Percentiles rank a stretch among this genome's conserved stretches.
These are phyloP conservation scores for Eciton burchellii DNA, from an alignment of 1,140 invertebrate species.

Conservation along the genomic window DNA sequence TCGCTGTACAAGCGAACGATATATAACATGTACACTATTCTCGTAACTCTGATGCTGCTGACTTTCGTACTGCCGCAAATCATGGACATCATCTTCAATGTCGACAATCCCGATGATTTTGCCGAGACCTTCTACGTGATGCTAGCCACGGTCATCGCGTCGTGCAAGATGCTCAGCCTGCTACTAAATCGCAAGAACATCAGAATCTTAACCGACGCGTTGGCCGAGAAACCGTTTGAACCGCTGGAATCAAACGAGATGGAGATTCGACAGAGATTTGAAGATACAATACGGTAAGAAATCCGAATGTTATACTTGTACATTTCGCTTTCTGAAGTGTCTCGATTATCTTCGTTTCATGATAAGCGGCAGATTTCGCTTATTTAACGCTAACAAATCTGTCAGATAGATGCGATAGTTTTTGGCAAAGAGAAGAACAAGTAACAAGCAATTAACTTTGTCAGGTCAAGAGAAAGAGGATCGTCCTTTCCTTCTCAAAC, in stretches of 20 bases:
- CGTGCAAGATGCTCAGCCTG: constrained; percentile 57
- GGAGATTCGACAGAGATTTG: constrained; percentile 56
- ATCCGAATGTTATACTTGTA: not conserved
- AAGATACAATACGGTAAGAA: constrained; percentile 61
- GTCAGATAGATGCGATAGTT: not conserved
- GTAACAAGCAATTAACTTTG: too few species aligned
- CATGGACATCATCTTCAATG: constrained; percentile 50
- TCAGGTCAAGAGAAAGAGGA: not conserved
- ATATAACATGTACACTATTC: constrained; percentile 14
- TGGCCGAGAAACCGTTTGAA: constrained; percentile 41
- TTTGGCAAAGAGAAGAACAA: not conserved
- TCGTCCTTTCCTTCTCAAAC: not conserved
- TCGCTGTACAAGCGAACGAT: constrained; percentile 9
- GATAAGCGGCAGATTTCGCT: not conserved
- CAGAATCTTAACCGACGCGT: not conserved
- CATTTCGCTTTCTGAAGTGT: not conserved
- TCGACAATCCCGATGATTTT: constrained; percentile 53
- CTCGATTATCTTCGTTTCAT: not conserved
- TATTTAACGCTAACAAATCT: not conserved
- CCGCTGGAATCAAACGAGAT: constrained; percentile 57
- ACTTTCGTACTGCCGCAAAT: constrained; percentile 59
- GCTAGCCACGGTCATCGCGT: constrained; percentile 40
- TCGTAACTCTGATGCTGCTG: constrained; percentile 1
- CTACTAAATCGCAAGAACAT: constrained; percentile 51
- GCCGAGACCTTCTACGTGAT: constrained; percentile 62